Evolutionary conservation across 2,113 vertebrate genomes (phyloP).

Genomic region (Eurypyga helias): DNA sequence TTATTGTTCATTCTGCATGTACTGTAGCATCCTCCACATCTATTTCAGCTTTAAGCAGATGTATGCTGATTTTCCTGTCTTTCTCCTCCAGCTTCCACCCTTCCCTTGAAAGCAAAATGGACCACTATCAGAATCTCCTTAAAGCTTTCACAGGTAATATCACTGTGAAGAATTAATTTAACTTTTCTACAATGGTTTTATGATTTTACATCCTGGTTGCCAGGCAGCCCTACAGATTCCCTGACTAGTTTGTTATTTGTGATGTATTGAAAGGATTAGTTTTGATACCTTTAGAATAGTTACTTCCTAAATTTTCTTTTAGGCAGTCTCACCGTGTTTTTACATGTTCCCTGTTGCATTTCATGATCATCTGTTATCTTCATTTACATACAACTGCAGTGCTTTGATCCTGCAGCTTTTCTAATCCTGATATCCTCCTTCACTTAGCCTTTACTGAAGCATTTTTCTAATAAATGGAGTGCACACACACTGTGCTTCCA

Average conservation of each 20-base stretch:
- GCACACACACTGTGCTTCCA: background rate
- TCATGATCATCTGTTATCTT: background rate
- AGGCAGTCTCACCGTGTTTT: background rate
- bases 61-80: background rate
- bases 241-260: background rate
- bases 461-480: background rate
- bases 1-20: background rate
- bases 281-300: background rate
- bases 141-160: background rate
- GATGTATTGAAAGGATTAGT: background rate
- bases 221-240: background rate
- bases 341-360: background rate
- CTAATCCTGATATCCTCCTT: background rate
- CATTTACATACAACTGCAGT: background rate
- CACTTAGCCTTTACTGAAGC: background rate
- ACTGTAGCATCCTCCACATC: background rate
- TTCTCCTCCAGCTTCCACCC: background rate
- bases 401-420: background rate
- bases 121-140: background rate
- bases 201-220: background rate
- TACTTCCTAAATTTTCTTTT: background rate
- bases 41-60: background rate
- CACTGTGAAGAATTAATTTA: background rate
- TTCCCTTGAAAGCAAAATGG: background rate
- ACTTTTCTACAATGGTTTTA: background rate